A percentile compares a stretch with the other conserved stretches of the same genome.
Evolutionary conservation across 2,888 invertebrate species (phyloP).

Genomic region (Nowickia ferox): DNA sequence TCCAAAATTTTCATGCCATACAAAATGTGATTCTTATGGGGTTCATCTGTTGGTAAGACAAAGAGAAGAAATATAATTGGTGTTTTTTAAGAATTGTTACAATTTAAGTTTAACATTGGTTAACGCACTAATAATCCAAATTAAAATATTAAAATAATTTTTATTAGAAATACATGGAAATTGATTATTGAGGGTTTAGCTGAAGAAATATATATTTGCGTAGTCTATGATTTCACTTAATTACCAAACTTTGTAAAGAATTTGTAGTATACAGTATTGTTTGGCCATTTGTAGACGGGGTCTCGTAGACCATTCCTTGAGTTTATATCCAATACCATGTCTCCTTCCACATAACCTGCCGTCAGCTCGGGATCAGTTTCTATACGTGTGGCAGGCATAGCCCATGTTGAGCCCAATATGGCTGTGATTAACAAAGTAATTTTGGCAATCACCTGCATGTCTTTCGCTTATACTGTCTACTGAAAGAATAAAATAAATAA

Average conservation of each 20-base stretch:
- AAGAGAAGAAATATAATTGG: too few species aligned
- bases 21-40: slow-evolving; percentile 86
- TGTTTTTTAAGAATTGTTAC: too few species aligned
- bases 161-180: too few species aligned
- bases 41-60: slow-evolving; percentile 77
- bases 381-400: slow-evolving; percentile 32
- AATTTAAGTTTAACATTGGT: too few species aligned
- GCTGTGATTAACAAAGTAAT: background rate
- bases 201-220: background rate
- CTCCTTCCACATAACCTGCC: slow-evolving; percentile 89
- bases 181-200: too few species aligned
- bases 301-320: slow-evolving; percentile 86
- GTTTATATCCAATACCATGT: slow-evolving; percentile 86
- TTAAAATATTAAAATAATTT: too few species aligned
- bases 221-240: background rate
- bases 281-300: slow-evolving; percentile 85
- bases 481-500: slow-evolving; percentile 12
- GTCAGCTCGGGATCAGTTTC: slow-evolving; percentile 88
- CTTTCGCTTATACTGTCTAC: background rate
- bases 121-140: too few species aligned
- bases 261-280: slow-evolving; percentile 87
- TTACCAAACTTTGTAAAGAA: slow-evolving; percentile 82
- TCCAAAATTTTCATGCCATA: slow-evolving; percentile 89
- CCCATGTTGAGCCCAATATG: slow-evolving; percentile 36
- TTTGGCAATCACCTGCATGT: slow-evolving; percentile 42